Conservation (phyloP, 2,797 vertebrate genomes). For the Sitta carolinensis region DNA sequence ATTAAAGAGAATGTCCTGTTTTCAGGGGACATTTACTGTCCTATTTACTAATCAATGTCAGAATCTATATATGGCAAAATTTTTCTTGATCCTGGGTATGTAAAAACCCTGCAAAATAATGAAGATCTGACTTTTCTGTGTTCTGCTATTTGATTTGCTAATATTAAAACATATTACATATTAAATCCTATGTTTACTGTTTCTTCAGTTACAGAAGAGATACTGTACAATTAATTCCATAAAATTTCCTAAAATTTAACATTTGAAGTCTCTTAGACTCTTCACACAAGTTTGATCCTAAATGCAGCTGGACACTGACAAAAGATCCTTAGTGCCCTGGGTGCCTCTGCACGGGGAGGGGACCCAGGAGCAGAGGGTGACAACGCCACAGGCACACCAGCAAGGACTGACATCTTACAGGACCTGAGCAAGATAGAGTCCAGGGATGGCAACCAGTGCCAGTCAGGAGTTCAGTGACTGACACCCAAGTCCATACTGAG, state of each 20-base stretch:
- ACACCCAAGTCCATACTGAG: not conserved
- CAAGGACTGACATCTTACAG: not conserved
- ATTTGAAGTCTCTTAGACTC: not conserved
- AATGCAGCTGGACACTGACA: not conserved
- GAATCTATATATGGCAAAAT: not conserved
- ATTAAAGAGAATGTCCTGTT: not conserved
- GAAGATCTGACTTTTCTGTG: not conserved
- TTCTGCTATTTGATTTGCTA: not conserved
- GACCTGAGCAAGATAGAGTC: not conserved
- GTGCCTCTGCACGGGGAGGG: accelerated
- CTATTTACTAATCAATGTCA: not conserved
- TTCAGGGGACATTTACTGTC: not conserved
- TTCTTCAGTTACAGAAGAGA: not conserved
- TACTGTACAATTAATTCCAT: not conserved
- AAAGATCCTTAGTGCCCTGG: too few species aligned
- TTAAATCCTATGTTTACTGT: not conserved
- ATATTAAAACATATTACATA: not conserved
- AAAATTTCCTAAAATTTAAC: not conserved
- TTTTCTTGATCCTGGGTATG: not conserved
- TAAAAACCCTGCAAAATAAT: not conserved
- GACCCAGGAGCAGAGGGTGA: not conserved
- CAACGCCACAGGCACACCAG: not conserved
- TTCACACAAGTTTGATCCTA: not conserved
- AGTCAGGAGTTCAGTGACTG: not conserved
- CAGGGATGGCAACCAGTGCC: not conserved